These are phyloP conservation scores for Crypturellus undulatus DNA, from an alignment of 2,113 vertebrate genomes.

Conservation along the genomic window DNA sequence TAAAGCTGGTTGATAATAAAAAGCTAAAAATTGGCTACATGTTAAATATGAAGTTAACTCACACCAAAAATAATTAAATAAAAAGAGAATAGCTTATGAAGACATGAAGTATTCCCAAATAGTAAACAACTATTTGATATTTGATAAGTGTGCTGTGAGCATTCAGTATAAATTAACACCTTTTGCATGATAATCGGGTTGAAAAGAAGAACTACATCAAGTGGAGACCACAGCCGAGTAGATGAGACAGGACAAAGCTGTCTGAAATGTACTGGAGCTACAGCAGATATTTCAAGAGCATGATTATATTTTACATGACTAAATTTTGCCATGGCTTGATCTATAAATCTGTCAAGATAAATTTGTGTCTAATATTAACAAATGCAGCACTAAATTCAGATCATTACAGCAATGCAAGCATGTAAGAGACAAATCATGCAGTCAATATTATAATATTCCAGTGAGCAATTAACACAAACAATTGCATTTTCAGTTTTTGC, in stretches of 20 bases:
- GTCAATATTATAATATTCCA: slow-evolving; percentile 49
- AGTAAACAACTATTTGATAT: not conserved
- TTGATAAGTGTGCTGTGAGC: not conserved
- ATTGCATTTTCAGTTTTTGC: slow-evolving; percentile 48
- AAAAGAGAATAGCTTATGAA: slow-evolving; percentile 3
- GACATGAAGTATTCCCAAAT: slow-evolving; percentile 13
- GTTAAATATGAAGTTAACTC: slow-evolving; percentile 54
- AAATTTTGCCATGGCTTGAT: slow-evolving; percentile 68
- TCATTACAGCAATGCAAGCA: slow-evolving; percentile 56
- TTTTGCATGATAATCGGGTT: slow-evolving; percentile 12
- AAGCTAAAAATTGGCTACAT: slow-evolving; percentile 1
- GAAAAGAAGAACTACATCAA: slow-evolving; percentile 25
- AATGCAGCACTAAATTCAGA: slow-evolving; percentile 73
- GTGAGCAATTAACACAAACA: slow-evolving; percentile 65
- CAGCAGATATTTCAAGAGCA: slow-evolving; percentile 67
- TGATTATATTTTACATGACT: slow-evolving; percentile 73
- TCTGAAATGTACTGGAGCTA: slow-evolving; percentile 33
- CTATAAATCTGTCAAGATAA: slow-evolving; percentile 76
- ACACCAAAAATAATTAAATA: not conserved
- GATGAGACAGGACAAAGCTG: slow-evolving; percentile 27
- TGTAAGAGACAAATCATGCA: slow-evolving; percentile 65
- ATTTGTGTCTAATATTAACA: slow-evolving; percentile 72
- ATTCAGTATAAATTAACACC: slow-evolving; percentile 49
- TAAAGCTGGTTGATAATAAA: slow-evolving; percentile 28
- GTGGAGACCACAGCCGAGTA: slow-evolving; percentile 1